Evolutionary conservation across 2,797 vertebrate genomes (phyloP), one percentile per base, ranked within the genome.

Genomic region (Coendou prehensilis): DNA sequence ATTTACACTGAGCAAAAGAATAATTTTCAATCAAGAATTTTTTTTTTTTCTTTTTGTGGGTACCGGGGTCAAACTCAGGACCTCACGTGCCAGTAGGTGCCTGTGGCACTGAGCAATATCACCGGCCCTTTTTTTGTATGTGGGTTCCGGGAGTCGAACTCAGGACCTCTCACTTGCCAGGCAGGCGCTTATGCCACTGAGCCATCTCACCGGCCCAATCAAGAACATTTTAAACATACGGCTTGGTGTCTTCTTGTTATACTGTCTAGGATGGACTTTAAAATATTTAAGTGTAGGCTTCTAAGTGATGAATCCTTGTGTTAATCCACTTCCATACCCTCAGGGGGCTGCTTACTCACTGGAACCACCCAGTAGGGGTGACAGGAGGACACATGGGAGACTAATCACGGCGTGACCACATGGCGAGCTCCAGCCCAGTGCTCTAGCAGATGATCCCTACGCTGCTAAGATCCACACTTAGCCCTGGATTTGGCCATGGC

Each of bases 281-380:
- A 88, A 67, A n/a, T 37, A 22, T n/a, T 94, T 73, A 86, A 91
- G 33, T n/a, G 23, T 73, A 57, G 50, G 61, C 3, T 87, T 94
- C 30, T 52, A 87, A 47, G 57, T 90, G n/a, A 84, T 80, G 76
- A 83, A 54, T 63, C 13, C 30, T 52, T 87, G 30, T 28, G 3
- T 79, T 85, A 45, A 69, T 86, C 84, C 63, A 14, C 9, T 45
- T 87, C 37, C 59, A 2, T 33, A 37, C 5, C 18, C 18, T 30
- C 28, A 64, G 14, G 37, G 52, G 9, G n/a, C 30, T 88, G 22
- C 22, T 81, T 79, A 88, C 17, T 28, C 52, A 83, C 1, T 22
- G 50, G 82, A 96, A 23, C 2, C 20, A 63, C 54, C 56, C 11
- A 28, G 22, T 50, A 41, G 56, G 54, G 11, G 41, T 89, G 45